Evolutionary conservation across 2,888 invertebrate genomes (phyloP), one percentile per base, ranked within the genome.

Genomic region (Bhutanitis thaidina): DNA sequence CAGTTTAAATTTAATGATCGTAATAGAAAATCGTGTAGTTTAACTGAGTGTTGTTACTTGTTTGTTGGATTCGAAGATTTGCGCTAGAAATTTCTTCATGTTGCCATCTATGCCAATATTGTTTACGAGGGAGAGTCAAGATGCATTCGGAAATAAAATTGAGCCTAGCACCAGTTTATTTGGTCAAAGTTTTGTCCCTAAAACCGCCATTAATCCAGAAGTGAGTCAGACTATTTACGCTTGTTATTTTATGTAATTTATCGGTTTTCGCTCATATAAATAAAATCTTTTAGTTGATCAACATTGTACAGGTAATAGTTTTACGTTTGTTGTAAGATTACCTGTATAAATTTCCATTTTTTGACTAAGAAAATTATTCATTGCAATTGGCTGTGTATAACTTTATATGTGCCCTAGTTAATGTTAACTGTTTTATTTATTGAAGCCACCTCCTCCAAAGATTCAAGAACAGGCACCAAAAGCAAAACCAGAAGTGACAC

Each of bases 81-180:
- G 60, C 62, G 60, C 60, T 52, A 58, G 69, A 57, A 71, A 69
- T 69, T 66, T 70, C 74, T 77, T 80, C 69, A 90, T 90, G 90
- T 75, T 90, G 77, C 90, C 90, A 74, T 90, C 90, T 67, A 90
- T 90, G 90, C 90, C 90, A 52, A 69, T 88, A 56, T 67, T 90
- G 65, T 87, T 86, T 60, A 71, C 81, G 30, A 80, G 83, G 59
- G 90, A 90, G 48, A 90, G 89, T 64, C 87, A 84, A 66, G 89
- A 89, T 83, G 87, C 80, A 49, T 89, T 86, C 59, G 85, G 82
- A n/a, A 86, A 85, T 64, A 87, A 80, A 71, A 79, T 87, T 62
- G 76, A 75, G 58, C 80, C 88, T 50, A 82, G 80, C 62, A 86
- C 84, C 36, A 86, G 84, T 67, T 81, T 80, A 71, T 81, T 81